A percentile compares a stretch with the other conserved stretches of the same genome.
These are phyloP conservation scores for Drosophila barbarae DNA, from an alignment of 2,888 invertebrate genomes.

Conservation along the genomic window DNA sequence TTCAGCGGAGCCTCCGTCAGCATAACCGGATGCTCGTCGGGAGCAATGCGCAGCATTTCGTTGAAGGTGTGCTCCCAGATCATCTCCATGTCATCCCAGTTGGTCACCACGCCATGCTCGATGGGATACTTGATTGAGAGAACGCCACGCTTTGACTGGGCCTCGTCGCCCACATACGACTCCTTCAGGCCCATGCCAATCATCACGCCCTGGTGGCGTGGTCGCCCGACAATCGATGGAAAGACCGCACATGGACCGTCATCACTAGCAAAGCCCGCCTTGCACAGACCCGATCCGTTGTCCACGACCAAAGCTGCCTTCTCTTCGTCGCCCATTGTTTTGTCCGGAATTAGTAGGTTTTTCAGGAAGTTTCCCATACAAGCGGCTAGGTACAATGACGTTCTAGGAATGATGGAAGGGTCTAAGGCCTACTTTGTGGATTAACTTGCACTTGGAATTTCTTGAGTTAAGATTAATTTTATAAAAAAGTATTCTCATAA, in stretches of 20 bases:
- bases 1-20: slow-evolving; percentile 7
- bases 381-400: neutral
- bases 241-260: neutral
- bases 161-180: slow-evolving; percentile 9
- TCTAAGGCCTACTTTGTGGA: neutral
- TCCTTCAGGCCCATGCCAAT: neutral
- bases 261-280: slow-evolving; percentile 5
- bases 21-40: slow-evolving; percentile 4
- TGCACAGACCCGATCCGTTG: slow-evolving; percentile 5
- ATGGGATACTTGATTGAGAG: slow-evolving; percentile 6
- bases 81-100: slow-evolving; percentile 14
- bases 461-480: neutral
- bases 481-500: neutral
- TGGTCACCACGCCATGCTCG: slow-evolving; percentile 7
- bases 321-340: slow-evolving; percentile 1
- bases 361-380: slow-evolving; percentile 1
- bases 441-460: neutral
- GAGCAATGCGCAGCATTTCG: neutral
- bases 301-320: neutral
- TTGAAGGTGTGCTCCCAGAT: slow-evolving; percentile 5
- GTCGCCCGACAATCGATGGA: slow-evolving; percentile 1
- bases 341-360: neutral
- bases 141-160: slow-evolving; percentile 1
- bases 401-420: neutral
- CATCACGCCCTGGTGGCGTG: slow-evolving; percentile 2